Percentiles rank a stretch among this genome's conserved stretches.
These are phyloP conservation scores for Sarcoramphus papa DNA, from an alignment of 2,797 vertebrate species.

Conservation along the genomic window DNA sequence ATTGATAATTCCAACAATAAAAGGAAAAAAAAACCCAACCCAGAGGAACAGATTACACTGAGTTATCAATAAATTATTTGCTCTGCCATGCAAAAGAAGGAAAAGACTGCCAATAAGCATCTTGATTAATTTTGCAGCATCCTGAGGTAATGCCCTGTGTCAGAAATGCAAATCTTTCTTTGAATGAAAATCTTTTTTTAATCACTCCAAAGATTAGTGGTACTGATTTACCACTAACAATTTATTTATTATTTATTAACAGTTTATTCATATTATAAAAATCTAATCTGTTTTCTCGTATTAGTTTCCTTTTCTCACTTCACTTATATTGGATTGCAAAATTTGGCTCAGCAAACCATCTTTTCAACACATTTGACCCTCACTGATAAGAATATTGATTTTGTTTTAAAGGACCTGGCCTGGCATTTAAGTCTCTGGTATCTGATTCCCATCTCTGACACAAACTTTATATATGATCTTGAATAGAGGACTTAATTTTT, in stretches of 20 bases:
- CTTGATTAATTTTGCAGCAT: background rate
- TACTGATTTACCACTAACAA: background rate
- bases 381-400: background rate
- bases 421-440: background rate
- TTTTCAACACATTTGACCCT: background rate
- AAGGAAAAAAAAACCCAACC: accelerated
- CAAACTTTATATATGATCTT: background rate
- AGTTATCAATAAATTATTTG: background rate
- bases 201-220: background rate
- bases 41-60: background rate
- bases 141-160: background rate
- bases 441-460: background rate
- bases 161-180: background rate
- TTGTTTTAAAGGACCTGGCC: background rate
- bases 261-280: background rate
- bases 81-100: background rate
- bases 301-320: background rate
- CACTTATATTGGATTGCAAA: background rate
- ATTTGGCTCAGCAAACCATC: background rate
- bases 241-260: background rate
- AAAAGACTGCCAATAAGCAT: background rate
- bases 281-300: background rate
- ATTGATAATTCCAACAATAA: background rate
- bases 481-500: background rate
- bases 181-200: background rate